These are phyloP conservation scores for Paradoxurus hermaphroditus DNA, from an alignment of 2,113 vertebrate species.

Conservation along the genomic window DNA sequence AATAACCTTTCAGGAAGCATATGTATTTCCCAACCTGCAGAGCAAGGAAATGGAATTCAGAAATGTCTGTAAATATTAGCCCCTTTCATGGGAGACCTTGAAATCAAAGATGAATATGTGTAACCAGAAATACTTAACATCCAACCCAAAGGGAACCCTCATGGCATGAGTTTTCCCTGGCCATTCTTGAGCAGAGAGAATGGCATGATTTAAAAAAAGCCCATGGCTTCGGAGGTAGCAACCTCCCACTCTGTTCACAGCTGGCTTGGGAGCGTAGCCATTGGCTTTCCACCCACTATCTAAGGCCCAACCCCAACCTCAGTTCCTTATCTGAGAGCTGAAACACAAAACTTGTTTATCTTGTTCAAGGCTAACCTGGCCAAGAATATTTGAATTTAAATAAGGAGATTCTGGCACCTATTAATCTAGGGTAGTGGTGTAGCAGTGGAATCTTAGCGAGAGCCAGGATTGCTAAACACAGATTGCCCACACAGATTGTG, in stretches of 20 bases:
- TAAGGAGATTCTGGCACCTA: neutral
- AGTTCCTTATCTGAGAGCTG: conserved; percentile 8
- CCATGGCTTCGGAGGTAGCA: neutral
- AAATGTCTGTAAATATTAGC: neutral
- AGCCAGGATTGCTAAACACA: neutral
- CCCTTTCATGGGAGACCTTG: neutral
- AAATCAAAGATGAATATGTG: neutral
- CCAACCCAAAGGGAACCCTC: neutral
- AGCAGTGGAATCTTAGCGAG: neutral
- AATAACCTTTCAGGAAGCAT: neutral
- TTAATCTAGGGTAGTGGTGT: neutral
- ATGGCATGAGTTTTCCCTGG: neutral
- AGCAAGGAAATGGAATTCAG: neutral
- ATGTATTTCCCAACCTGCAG: neutral
- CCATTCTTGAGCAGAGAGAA: neutral
- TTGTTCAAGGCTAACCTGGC: conserved; percentile 17
- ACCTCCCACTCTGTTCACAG: neutral
- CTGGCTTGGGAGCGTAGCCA: neutral
- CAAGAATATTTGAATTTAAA: conserved; percentile 32
- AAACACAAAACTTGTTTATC: conserved; percentile 23
- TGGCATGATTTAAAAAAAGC: fast-evolving
- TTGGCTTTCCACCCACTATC: neutral
- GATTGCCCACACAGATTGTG: neutral
- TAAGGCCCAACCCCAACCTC: neutral
- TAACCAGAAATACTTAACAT: neutral